Percentiles rank a stretch among this genome's conserved stretches.
Conservation (phyloP, 1,140 invertebrate genomes). For the Platyura marginata region DNA sequence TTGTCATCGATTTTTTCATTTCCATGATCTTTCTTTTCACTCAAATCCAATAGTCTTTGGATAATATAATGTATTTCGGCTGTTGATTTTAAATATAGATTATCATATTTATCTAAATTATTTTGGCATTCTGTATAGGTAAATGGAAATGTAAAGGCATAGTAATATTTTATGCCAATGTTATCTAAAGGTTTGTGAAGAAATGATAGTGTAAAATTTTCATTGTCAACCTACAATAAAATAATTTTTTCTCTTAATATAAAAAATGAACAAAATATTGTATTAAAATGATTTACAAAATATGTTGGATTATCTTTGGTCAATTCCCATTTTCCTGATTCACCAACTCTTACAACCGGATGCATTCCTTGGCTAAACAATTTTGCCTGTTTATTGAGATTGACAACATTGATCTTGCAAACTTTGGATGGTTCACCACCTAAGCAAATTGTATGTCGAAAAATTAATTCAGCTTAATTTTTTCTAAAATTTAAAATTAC, state of each 20-base stretch:
- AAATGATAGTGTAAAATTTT: slow-evolving; percentile 64
- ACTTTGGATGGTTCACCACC: slow-evolving; percentile 32
- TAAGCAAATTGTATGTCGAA: no score
- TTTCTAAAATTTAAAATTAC: background rate
- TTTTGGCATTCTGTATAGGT: slow-evolving; percentile 58
- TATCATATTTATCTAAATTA: slow-evolving; percentile 31
- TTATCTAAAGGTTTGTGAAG: slow-evolving; percentile 54
- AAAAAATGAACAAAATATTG: slow-evolving; percentile 5
- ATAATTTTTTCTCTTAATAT: background rate
- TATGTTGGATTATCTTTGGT: slow-evolving; percentile 51
- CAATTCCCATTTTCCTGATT: slow-evolving; percentile 63
- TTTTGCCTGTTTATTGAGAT: slow-evolving; percentile 77
- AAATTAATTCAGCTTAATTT: slow-evolving; percentile 3
- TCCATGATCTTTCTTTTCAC: background rate
- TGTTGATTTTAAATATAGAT: background rate
- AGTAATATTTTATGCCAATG: slow-evolving; percentile 35
- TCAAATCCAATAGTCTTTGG: background rate
- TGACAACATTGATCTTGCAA: slow-evolving; percentile 69
- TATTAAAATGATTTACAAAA: no score
- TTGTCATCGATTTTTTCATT: background rate
- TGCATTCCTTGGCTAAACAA: slow-evolving; percentile 83
- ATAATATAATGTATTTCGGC: background rate
- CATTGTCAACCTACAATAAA: slow-evolving; percentile 34
- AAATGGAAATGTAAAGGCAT: slow-evolving; percentile 86
- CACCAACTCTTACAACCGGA: slow-evolving; percentile 47